These are phyloP conservation scores for Morinoia aosen DNA, from an alignment of 2,888 invertebrate genomes.

Conservation along the genomic window DNA sequence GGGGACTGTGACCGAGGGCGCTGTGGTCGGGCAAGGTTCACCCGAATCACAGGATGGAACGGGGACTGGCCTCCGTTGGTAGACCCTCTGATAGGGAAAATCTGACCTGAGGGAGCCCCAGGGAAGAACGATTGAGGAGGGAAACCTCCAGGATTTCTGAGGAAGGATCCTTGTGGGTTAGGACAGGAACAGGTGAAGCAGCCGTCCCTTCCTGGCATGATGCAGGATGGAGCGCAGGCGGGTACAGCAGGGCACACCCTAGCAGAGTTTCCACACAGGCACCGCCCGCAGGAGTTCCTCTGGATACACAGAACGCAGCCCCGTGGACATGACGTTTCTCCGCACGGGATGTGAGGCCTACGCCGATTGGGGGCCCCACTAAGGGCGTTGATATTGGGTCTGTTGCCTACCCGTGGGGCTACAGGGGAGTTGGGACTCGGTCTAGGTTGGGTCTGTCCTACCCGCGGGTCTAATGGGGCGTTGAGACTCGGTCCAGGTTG, in stretches of 20 bases:
- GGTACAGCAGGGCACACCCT: conserved; percentile 26
- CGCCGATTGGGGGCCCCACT: not conserved
- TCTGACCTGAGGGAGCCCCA: not conserved
- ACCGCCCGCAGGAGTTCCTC: conserved; percentile 55
- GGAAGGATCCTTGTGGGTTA: not conserved
- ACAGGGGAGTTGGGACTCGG: not conserved
- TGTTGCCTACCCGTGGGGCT: not conserved
- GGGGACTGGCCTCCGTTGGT: not conserved
- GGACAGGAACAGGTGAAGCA: conserved; percentile 41
- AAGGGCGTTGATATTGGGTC: not conserved
- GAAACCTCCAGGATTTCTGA: not conserved
- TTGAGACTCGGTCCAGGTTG: too few species aligned
- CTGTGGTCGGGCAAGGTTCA: not conserved
- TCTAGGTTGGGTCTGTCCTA: not conserved
- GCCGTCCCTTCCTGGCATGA: not conserved
- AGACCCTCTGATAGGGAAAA: not conserved
- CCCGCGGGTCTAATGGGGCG: not conserved
- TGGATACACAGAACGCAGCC: conserved; percentile 56
- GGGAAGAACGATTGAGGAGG: not conserved
- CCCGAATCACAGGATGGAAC: not conserved
- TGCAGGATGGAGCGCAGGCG: conserved; percentile 37
- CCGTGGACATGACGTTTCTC: conserved; percentile 27
- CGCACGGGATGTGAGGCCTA: conserved; percentile 22
- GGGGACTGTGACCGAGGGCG: not conserved
- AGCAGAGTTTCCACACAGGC: conserved; percentile 60